A percentile compares a stretch with the other conserved stretches of the same genome.
These are phyloP conservation scores for Calyptomena viridis DNA, from an alignment of 2,113 vertebrate species.

Conservation along the genomic window DNA sequence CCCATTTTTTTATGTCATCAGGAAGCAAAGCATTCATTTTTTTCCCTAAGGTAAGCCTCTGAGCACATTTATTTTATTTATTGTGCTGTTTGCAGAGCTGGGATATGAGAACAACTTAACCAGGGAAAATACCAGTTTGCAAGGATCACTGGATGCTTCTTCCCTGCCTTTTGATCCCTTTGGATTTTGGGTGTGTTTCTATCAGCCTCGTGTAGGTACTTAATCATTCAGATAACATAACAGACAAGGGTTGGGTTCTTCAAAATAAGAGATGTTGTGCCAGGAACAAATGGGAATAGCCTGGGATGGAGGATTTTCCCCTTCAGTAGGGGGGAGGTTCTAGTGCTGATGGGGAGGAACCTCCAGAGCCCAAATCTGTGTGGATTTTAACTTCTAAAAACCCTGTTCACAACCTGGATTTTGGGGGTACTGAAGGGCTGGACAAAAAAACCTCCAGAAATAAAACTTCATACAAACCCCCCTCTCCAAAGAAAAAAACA, in stretches of 20 bases:
- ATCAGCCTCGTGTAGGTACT: fast-evolving
- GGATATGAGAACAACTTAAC: background rate
- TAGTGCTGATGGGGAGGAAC: background rate
- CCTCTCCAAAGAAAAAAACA: too few relatives aligned
- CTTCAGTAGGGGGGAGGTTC: background rate
- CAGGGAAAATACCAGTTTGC: background rate
- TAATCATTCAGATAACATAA: background rate
- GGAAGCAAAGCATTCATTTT: background rate
- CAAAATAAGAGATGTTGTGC: background rate
- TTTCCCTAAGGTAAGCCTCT: background rate
- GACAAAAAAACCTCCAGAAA: background rate
- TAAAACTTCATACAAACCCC: too few relatives aligned
- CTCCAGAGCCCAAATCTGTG: background rate
- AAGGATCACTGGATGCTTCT: background rate
- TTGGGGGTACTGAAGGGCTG: background rate
- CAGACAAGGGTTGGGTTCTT: background rate
- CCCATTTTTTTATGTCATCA: background rate
- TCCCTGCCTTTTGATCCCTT: background rate
- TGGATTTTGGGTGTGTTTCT: background rate
- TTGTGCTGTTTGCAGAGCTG: background rate
- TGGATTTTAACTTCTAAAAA: background rate
- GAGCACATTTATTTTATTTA: background rate
- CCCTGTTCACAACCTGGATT: background rate
- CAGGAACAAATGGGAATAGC: background rate
- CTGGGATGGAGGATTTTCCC: background rate